Conservation (phyloP, 1,140 invertebrate genomes). For the Spodoptera litura region DNA sequence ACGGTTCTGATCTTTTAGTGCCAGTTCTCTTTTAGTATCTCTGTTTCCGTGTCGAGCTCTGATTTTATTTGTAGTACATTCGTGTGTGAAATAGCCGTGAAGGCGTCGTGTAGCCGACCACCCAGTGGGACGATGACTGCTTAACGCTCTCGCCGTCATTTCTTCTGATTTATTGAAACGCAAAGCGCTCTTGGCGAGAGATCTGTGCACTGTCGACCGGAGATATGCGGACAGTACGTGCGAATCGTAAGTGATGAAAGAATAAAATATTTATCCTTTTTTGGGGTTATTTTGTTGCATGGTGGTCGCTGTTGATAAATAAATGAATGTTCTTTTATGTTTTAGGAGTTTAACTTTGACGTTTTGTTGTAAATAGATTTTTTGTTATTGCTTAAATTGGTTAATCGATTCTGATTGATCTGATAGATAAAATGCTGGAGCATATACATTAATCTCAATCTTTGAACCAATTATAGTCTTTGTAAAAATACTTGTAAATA, state of each 20-base stretch:
- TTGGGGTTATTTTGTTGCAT: background rate
- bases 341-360: too few species aligned
- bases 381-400: too few species aligned
- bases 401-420: too few species aligned
- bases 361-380: too few species aligned
- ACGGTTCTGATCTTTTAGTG: conserved; percentile 28
- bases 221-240: conserved; percentile 31
- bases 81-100: conserved; percentile 75
- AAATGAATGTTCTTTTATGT: too few species aligned
- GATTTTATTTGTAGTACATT: conserved; percentile 71
- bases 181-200: conserved; percentile 64
- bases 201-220: conserved; percentile 24
- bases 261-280: background rate
- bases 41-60: conserved; percentile 68
- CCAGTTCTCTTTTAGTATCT: conserved; percentile 47
- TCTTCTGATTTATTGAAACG: conserved; percentile 83
- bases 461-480: too few species aligned
- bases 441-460: too few species aligned
- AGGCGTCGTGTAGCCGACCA: conserved; percentile 75
- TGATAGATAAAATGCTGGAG: too few species aligned
- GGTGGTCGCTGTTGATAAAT: too few species aligned
- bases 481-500: too few species aligned
- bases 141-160: conserved; percentile 80
- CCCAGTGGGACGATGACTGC: conserved; percentile 79
- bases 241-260: background rate